These are phyloP conservation scores for Haliclona indistincta DNA, from an alignment of 37 sponge, comb jelly and placozoan genomes.

Conservation along the genomic window DNA sequence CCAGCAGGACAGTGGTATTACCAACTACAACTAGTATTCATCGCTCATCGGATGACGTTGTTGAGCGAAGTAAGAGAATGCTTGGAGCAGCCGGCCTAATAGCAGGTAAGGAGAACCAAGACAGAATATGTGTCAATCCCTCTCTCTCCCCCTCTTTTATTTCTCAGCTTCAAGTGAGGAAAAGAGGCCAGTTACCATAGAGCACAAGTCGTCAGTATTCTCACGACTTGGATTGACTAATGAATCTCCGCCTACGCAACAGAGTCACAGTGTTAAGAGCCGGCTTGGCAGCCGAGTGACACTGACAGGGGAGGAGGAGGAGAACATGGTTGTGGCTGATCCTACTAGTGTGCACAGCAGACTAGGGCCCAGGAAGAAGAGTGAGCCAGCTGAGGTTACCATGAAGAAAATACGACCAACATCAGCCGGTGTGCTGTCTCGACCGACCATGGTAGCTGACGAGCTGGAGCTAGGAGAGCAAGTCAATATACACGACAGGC, in stretches of 20 bases:
- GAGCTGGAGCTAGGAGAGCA: no score
- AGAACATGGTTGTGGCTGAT: no score
- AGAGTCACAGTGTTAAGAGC: background rate
- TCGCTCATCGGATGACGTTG: background rate
- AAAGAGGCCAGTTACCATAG: no score
- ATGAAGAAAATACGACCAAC: no score
- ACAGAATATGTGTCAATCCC: background rate
- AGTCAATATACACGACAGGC: no score
- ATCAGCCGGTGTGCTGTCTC: no score
- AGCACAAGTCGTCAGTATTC: background rate
- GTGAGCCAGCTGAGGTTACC: no score
- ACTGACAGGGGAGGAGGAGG: no score
- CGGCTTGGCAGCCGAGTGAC: background rate
- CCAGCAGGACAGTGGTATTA: background rate
- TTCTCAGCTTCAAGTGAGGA: no score
- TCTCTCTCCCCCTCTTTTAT: background rate
- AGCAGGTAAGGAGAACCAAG: background rate
- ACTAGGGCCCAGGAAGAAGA: no score
- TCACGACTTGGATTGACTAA: background rate
- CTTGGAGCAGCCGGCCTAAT: slow-evolving; percentile 1
- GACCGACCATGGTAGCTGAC: no score
- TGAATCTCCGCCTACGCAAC: background rate
- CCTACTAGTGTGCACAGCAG: no score
- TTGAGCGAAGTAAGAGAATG: slow-evolving; percentile 1
- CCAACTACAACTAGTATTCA: background rate